Evolutionary conservation across 2,888 invertebrate genomes (phyloP).

Genomic region (Tetramorium bicarinatum): DNA sequence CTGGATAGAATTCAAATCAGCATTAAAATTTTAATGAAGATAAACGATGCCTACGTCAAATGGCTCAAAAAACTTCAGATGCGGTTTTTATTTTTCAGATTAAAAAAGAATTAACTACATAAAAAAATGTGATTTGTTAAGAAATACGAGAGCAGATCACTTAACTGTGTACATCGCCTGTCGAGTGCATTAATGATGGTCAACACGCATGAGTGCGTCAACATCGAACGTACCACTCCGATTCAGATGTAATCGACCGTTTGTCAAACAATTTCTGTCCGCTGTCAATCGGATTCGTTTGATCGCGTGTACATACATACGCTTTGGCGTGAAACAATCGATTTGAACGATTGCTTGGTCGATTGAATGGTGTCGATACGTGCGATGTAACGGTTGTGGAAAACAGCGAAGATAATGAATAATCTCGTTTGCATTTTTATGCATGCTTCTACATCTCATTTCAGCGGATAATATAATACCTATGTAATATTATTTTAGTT

Average conservation of each 20-base stretch:
- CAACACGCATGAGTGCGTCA: conserved; percentile 44
- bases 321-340: conserved; percentile 64
- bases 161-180: conserved; percentile 61
- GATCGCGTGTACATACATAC: conserved; percentile 59
- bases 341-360: conserved; percentile 67
- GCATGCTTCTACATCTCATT: not conserved
- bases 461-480: not conserved
- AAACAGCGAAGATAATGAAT: conserved; percentile 57
- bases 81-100: not conserved
- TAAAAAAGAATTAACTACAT: not conserved
- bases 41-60: not conserved
- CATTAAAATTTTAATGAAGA: not conserved
- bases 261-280: conserved; percentile 71
- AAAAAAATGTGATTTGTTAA: not conserved
- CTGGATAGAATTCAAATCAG: not conserved
- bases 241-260: conserved; percentile 70
- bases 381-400: conserved; percentile 3
- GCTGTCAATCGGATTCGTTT: conserved; percentile 70
- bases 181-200: conserved; percentile 54
- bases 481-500: not conserved
- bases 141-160: conserved; percentile 63
- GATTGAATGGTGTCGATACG: conserved; percentile 44
- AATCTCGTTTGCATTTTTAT: conserved; percentile 13
- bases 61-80: not conserved
- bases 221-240: conserved; percentile 40